phyloP scores from a whole-genome alignment of 2,888 invertebrate species.

The Drosophila kanekoi region DNA sequence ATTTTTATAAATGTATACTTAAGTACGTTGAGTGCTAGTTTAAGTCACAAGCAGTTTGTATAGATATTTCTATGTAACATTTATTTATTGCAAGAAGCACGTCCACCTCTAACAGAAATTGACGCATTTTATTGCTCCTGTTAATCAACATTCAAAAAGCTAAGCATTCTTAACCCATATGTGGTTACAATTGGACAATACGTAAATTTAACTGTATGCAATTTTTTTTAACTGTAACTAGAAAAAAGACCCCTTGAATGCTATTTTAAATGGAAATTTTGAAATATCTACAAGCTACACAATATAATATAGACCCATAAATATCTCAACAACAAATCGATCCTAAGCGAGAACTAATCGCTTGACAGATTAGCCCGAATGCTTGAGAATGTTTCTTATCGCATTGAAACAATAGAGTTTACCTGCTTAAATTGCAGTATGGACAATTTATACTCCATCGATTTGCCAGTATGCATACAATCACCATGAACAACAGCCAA shows the following conservation, averaged over 20 bases:
- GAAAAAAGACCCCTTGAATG: too few species aligned
- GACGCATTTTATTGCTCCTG: constrained; percentile 47
- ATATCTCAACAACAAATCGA: not conserved
- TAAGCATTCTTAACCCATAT: constrained; percentile 13
- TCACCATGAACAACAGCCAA: constrained; percentile 25
- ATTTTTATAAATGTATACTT: not conserved
- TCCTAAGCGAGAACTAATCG: constrained; percentile 28
- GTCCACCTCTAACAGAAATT: not conserved
- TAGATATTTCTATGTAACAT: not conserved
- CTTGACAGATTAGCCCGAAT: constrained; percentile 33
- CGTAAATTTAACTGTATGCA: not conserved
- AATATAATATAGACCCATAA: not conserved
- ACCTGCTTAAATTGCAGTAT: constrained; percentile 31
- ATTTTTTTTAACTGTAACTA: too few species aligned
- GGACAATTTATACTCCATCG: not conserved
- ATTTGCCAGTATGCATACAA: constrained; percentile 35
- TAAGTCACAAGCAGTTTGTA: too few species aligned
- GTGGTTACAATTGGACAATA: not conserved
- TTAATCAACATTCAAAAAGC: constrained; percentile 21
- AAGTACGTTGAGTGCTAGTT: not conserved
- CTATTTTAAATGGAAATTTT: not conserved
- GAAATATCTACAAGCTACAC: not conserved
- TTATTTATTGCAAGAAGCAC: not conserved
- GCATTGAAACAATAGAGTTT: constrained; percentile 1
- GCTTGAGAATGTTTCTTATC: constrained; percentile 43